phyloP scores from a whole-genome alignment of 92 coral and sea anemone genomes.

The Parazoanthus atlanticus region DNA sequence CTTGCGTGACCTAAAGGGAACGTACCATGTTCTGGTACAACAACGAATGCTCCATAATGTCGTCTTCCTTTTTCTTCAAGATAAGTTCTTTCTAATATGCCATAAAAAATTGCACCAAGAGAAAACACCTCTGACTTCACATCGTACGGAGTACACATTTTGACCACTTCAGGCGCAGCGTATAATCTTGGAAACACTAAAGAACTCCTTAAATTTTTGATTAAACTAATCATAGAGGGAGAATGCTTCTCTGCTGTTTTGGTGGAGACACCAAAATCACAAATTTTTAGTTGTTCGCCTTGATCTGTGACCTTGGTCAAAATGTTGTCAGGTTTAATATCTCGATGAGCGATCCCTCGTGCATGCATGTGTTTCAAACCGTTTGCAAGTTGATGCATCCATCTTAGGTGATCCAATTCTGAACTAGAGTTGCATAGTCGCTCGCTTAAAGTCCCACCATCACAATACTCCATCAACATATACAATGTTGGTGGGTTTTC shows the following conservation, averaged over 20 bases:
- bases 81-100: constrained; percentile 5
- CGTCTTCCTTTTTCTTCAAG: neutral
- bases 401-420: neutral
- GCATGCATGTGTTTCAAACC: neutral
- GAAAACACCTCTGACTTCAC: constrained; percentile 13
- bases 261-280: constrained; percentile 3
- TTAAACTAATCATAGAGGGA: neutral
- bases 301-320: neutral
- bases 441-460: neutral
- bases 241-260: neutral
- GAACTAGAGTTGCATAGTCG: neutral
- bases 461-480: constrained; percentile 15
- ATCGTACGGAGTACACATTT: neutral
- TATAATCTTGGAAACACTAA: neutral
- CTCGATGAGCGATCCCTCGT: neutral
- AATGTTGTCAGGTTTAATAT: neutral
- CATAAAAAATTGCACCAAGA: constrained; percentile 11
- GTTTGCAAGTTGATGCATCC: neutral
- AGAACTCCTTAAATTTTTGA: neutral
- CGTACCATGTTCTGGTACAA: neutral
- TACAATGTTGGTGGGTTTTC: neutral
- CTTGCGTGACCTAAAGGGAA: neutral
- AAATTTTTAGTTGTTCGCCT: neutral
- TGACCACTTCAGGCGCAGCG: constrained; percentile 2
- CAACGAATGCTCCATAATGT: neutral